These are phyloP conservation scores for Drosophila falleni DNA, from an alignment of 2,888 invertebrate species.

Conservation along the genomic window DNA sequence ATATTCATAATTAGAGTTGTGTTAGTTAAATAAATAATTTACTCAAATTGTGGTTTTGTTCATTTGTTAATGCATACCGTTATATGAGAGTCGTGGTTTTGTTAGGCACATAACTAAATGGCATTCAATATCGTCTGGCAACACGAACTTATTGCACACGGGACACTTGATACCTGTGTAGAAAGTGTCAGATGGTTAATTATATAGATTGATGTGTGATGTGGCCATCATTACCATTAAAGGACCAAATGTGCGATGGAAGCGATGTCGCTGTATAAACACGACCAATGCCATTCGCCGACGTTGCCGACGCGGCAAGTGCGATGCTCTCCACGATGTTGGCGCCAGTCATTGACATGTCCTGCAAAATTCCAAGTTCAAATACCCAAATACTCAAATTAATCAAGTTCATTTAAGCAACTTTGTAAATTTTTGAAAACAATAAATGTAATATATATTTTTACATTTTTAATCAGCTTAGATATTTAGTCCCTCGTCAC, in stretches of 20 bases:
- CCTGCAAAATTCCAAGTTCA: conserved; percentile 50
- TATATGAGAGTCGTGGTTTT: conserved; percentile 99
- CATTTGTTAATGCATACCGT: conserved; percentile 90
- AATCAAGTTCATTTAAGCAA: neutral
- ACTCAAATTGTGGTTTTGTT: neutral
- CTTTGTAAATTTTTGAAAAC: neutral
- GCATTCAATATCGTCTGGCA: conserved; percentile 99
- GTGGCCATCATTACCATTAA: conserved; percentile 90
- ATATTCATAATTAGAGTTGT: neutral
- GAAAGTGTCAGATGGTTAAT: neutral
- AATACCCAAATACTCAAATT: neutral
- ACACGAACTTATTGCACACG: conserved; percentile 98
- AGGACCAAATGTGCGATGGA: conserved; percentile 96
- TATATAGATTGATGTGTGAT: neutral
- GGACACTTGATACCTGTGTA: conserved; percentile 98
- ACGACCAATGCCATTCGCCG: conserved; percentile 88
- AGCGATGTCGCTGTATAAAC: conserved; percentile 95
- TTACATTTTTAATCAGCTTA: too few species aligned
- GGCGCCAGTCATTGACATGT: conserved; percentile 80
- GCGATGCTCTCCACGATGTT: conserved; percentile 84
- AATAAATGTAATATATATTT: neutral
- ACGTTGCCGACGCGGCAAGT: conserved; percentile 81
- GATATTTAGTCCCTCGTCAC: too few species aligned
- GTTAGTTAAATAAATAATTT: neutral
- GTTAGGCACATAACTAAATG: conserved; percentile 99